Evolutionary conservation across 2,888 invertebrate genomes (phyloP), one percentile per base, ranked within the genome.

Genomic region (Synanthedon formicaeformis): DNA sequence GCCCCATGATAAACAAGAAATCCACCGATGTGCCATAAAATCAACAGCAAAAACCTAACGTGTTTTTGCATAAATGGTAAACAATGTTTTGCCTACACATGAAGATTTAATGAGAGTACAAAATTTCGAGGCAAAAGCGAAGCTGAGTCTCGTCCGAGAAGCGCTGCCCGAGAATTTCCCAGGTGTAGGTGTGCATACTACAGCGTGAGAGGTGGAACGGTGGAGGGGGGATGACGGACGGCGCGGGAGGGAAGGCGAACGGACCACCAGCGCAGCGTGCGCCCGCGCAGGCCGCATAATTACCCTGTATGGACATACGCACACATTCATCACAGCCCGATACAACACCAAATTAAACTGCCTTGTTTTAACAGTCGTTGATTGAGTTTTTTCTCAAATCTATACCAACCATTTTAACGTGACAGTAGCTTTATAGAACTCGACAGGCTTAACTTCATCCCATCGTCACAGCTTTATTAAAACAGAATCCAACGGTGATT

Each of bases 241-340:
- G 84, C 71, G 85, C 75, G 81, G 34, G 61, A 56, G 64, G 66
- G 64, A 64, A 65, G 71, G 69, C 69, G 64, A 62, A 60, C 69
- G 71, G 85, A 85, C 85, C 85, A 85, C 86, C 86, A 64, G 82
- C 81, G 85, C 85, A 71, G 85, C 75, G 81, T 80, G 73, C 72
- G 82, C 82, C 79, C 79, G 70, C 76, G 34, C 68, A 73, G 73
- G 75, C 75, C 81, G 80, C 84, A 84, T 87, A 87, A 87, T 87
- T 86, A 87, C 81, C 77, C 73, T 75, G 77, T 75, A 81, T 81
- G 73, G 70, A 79, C 77, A 73, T 73, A 72, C 76, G 67, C 73
- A 72, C 59, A 57, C 73, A 73, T 61, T 58, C 63, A 65, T 67
- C 65, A 69, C 63, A 66, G 73, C 77, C 73, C 76, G 75, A 80